These are phyloP conservation scores for Hirtodrosophila duncani DNA, from an alignment of 2,888 invertebrate species.

Conservation along the genomic window DNA sequence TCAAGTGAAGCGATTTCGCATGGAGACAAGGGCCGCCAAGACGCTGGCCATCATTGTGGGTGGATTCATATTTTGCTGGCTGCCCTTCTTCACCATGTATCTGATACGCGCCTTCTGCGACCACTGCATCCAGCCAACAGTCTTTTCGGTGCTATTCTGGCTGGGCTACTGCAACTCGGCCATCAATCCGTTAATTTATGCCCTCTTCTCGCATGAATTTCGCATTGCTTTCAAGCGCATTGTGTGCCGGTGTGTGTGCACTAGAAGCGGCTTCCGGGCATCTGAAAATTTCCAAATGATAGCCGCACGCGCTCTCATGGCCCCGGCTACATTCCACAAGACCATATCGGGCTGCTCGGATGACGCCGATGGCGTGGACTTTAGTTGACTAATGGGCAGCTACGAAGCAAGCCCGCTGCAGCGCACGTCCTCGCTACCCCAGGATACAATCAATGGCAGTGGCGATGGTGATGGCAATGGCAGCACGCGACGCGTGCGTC, in stretches of 20 bases:
- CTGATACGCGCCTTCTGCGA: conserved; percentile 92
- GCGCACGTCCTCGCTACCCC: conserved; percentile 66
- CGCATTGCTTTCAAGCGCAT: conserved; percentile 96
- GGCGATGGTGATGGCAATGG: conserved; percentile 16
- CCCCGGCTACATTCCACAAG: conserved; percentile 78
- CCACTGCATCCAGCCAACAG: conserved; percentile 88
- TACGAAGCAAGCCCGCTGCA: conserved; percentile 61
- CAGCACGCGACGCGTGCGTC: conserved; percentile 48
- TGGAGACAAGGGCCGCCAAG: conserved; percentile 98
- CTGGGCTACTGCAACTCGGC: conserved; percentile 98
- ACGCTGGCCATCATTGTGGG: conserved; percentile 98
- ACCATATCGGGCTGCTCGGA: conserved; percentile 78
- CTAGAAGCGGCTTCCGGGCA: conserved; percentile 77
- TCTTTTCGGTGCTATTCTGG: conserved; percentile 97
- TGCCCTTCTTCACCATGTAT: conserved; percentile 97
- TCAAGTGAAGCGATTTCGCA: conserved; percentile 92
- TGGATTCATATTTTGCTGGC: conserved; percentile 97
- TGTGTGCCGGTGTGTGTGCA: conserved; percentile 90
- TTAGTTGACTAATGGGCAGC: conserved; percentile 76
- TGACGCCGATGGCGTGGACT: conserved; percentile 75
- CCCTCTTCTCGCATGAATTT: conserved; percentile 95
- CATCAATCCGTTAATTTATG: conserved; percentile 96
- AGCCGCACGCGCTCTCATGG: conserved; percentile 76
- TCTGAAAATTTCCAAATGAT: conserved; percentile 78
- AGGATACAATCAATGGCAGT: conserved; percentile 27